These are phyloP conservation scores for Antechinus stuartii DNA, from an alignment of 2,113 vertebrate species.

Conservation along the genomic window DNA sequence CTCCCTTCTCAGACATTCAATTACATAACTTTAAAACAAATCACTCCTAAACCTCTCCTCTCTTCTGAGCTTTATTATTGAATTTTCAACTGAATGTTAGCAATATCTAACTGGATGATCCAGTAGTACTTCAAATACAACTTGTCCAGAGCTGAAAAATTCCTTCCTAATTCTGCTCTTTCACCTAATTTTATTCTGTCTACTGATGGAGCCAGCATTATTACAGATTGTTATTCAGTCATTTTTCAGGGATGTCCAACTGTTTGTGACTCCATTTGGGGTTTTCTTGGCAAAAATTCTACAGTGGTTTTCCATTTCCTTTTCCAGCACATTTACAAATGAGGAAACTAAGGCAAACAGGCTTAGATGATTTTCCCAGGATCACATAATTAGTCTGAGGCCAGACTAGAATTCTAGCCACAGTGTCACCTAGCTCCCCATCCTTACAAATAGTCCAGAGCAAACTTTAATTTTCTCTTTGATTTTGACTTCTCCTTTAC, in stretches of 20 bases:
- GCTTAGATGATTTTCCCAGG: neutral
- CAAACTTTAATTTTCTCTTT: neutral
- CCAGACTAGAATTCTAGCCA: neutral
- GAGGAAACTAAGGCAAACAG: neutral
- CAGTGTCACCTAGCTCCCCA: neutral
- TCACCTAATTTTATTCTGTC: neutral
- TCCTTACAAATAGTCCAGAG: neutral
- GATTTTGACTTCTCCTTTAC: neutral
- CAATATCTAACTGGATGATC: neutral
- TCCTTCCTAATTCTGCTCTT: neutral
- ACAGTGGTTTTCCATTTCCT: neutral
- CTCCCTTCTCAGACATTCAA: neutral
- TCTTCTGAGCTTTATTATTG: neutral
- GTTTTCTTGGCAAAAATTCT: neutral
- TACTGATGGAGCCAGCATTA: neutral
- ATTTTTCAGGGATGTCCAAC: neutral
- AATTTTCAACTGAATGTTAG: neutral
- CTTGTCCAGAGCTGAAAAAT: neutral
- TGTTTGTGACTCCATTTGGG: neutral
- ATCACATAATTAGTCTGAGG: neutral
- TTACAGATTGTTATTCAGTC: neutral
- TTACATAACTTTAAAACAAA: neutral
- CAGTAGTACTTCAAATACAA: neutral
- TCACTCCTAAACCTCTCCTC: neutral
- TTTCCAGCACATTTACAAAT: neutral